Conservation (phyloP, 1,140 invertebrate genomes). For the Philotrypesis tridentata region DNA sequence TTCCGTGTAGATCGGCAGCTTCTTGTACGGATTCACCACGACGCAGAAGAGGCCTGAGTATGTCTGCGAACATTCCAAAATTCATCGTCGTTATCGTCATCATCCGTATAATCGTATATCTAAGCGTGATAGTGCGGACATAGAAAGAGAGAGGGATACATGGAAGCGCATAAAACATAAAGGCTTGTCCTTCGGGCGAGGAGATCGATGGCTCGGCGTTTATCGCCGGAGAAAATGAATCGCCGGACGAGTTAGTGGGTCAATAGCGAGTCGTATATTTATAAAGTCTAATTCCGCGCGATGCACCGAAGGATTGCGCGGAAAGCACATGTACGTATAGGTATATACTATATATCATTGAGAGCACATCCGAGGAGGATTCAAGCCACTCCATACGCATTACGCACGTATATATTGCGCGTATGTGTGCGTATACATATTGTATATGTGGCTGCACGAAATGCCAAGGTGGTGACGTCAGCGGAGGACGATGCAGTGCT, state of each 20-base stretch:
- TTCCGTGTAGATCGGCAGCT: slow-evolving; percentile 98
- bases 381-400: no score
- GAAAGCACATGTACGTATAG: no score
- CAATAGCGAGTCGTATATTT: slow-evolving; percentile 36
- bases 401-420: no score
- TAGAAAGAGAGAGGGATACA: no score
- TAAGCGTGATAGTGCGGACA: no score
- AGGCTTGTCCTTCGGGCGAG: not conserved
- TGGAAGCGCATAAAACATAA: not conserved
- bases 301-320: not conserved
- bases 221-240: slow-evolving; percentile 24
- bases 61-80: slow-evolving; percentile 83
- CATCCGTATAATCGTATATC: not conserved
- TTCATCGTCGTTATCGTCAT: not conserved
- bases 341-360: no score
- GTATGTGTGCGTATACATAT: not conserved
- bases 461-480: slow-evolving; percentile 64
- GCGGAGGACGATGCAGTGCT: slow-evolving; percentile 21
- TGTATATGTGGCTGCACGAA: slow-evolving; percentile 43
- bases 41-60: slow-evolving; percentile 99
- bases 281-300: not conserved
- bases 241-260: slow-evolving; percentile 33
- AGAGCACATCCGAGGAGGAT: not conserved
- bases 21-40: slow-evolving; percentile 99
- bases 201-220: not conserved